A percentile compares a stretch with the other conserved stretches of the same genome.
phyloP scores from a whole-genome alignment of 2,888 invertebrate genomes.

The Lycaena phlaeas region DNA sequence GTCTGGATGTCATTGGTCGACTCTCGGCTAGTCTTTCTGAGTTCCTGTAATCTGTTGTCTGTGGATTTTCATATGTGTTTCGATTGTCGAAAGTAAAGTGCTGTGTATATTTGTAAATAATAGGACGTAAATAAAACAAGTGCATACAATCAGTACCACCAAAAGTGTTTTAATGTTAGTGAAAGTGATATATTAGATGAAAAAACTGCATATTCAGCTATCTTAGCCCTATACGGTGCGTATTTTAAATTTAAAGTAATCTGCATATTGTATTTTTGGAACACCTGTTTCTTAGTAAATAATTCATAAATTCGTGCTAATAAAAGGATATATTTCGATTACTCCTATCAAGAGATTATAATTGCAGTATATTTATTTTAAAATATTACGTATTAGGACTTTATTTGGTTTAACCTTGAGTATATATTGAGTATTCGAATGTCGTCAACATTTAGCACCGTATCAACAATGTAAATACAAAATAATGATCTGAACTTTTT shows the following conservation, averaged over 20 bases:
- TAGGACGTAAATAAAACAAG: constrained; percentile 21
- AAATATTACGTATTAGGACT: constrained; percentile 1
- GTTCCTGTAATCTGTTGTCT: constrained; percentile 6
- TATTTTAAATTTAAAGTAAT: constrained; percentile 3
- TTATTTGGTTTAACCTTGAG: constrained; percentile 10
- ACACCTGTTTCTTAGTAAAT: constrained; percentile 2
- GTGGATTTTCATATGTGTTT: constrained; percentile 32
- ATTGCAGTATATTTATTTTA: too few species aligned
- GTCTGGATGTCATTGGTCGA: too few species aligned
- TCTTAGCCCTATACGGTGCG: constrained; percentile 4
- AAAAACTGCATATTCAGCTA: not conserved
- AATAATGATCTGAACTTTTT: too few species aligned
- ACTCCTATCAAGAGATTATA: too few species aligned
- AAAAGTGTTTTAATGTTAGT: not conserved
- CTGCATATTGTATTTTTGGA: not conserved
- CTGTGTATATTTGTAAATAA: constrained; percentile 56
- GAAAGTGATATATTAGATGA: constrained; percentile 1
- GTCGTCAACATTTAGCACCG: constrained; percentile 7
- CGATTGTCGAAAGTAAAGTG: constrained; percentile 45
- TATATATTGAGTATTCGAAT: constrained; percentile 4
- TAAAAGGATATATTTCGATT: not conserved
- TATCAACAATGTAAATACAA: not conserved
- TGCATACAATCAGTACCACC: not conserved
- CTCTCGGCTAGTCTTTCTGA: too few species aligned
- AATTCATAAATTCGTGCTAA: not conserved